phyloP scores from a whole-genome alignment of 2,888 invertebrate genomes.

The Thereva nobilitata region DNA sequence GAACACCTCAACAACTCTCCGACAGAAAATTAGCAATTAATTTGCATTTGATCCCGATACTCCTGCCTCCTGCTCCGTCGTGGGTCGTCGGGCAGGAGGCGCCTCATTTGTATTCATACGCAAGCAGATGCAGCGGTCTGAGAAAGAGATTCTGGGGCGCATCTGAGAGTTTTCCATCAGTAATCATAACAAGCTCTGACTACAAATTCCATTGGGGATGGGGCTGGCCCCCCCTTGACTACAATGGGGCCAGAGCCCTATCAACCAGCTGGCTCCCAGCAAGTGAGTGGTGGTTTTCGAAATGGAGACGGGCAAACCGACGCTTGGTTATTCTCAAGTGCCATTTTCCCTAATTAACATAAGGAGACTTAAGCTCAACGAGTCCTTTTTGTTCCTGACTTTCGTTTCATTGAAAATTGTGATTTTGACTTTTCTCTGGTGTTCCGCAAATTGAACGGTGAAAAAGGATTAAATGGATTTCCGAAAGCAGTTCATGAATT shows the following conservation, averaged over 20 bases:
- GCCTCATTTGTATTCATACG: slow-evolving; percentile 21
- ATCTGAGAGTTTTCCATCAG: slow-evolving; percentile 26
- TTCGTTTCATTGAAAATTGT: slow-evolving; percentile 9
- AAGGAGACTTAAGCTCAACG: slow-evolving; percentile 1
- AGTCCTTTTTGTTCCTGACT: slow-evolving; percentile 9
- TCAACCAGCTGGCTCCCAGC: neutral
- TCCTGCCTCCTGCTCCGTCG: neutral
- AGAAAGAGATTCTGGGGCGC: neutral
- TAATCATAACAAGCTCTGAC: slow-evolving; percentile 25
- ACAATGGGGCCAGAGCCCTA: too few relatives aligned
- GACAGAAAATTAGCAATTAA: slow-evolving; percentile 24
- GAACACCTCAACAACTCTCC: slow-evolving; percentile 19
- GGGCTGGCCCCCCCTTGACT: slow-evolving; percentile 11
- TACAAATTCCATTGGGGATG: slow-evolving; percentile 11
- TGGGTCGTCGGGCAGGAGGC: neutral
- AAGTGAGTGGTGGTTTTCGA: slow-evolving; percentile 19
- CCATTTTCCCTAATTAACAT: slow-evolving; percentile 27
- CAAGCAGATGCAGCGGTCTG: neutral
- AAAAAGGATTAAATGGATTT: slow-evolving; percentile 19
- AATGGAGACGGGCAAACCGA: neutral
- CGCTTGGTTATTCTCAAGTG: neutral
- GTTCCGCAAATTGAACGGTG: slow-evolving; percentile 14
- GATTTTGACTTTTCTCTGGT: slow-evolving; percentile 15
- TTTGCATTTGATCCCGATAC: slow-evolving; percentile 22
- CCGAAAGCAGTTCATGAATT: slow-evolving; percentile 20